Evolutionary conservation across 2,113 vertebrate genomes (phyloP).

Genomic region (Rutilus rutilus): DNA sequence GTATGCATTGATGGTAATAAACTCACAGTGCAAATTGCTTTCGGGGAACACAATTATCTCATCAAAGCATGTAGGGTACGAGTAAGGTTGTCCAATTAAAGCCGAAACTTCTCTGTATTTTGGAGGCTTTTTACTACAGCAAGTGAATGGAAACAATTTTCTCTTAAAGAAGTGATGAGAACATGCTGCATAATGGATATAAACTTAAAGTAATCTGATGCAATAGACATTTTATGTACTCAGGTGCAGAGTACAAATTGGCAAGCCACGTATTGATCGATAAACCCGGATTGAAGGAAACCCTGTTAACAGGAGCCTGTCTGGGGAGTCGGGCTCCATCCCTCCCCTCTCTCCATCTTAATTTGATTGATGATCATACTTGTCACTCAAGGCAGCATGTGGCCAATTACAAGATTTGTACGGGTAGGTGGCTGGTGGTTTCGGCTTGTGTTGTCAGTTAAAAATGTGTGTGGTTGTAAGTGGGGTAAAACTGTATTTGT

Average conservation of each 20-base stretch:
- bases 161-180: conserved; percentile 4
- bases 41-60: not conserved
- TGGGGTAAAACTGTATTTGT: conserved; percentile 8
- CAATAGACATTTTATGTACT: conserved; percentile 39
- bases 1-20: not conserved
- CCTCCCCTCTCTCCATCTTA: conserved; percentile 65
- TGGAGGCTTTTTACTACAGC: not conserved
- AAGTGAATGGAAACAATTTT: not conserved
- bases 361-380: conserved; percentile 84
- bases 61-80: not conserved
- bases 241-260: conserved; percentile 46
- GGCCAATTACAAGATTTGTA: conserved; percentile 74
- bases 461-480: conserved; percentile 24
- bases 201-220: conserved; percentile 23
- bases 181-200: conserved; percentile 27
- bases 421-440: conserved; percentile 52
- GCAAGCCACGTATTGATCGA: conserved; percentile 41
- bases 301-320: conserved; percentile 34
- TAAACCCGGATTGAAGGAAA: conserved; percentile 42
- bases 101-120: not conserved
- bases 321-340: conserved; percentile 39
- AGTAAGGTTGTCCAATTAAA: conserved; percentile 15
- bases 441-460: conserved; percentile 30
- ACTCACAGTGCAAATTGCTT: conserved; percentile 18
- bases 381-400: conserved; percentile 83